Percentiles rank a stretch among this genome's conserved stretches.
phyloP scores from a whole-genome alignment of 2,888 invertebrate genomes.

The Acrobasis consociella region DNA sequence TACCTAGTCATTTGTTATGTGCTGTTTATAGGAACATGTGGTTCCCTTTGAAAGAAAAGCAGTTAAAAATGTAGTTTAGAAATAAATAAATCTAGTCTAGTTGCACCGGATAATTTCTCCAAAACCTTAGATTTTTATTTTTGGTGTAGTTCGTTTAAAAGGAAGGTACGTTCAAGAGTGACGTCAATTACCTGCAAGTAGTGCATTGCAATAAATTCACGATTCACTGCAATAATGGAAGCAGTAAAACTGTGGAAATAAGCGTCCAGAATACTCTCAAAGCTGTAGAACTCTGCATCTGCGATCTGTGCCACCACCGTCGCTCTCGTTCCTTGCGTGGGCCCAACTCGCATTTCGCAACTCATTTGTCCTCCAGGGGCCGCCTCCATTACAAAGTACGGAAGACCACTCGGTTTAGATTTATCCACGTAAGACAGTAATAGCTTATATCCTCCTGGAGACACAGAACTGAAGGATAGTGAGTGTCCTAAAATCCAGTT shows the following conservation, averaged over 20 bases:
- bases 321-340: constrained; percentile 60
- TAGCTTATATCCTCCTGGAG: constrained; percentile 74
- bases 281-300: constrained; percentile 66
- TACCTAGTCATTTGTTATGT: too few relatives aligned
- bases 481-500: constrained; percentile 74
- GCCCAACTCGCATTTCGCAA: constrained; percentile 69
- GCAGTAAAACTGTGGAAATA: constrained; percentile 66
- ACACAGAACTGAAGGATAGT: constrained; percentile 72
- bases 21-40: too few relatives aligned
- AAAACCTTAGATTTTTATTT: too few relatives aligned
- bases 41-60: too few relatives aligned
- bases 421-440: constrained; percentile 67
- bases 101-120: too few relatives aligned
- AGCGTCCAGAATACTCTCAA: constrained; percentile 71
- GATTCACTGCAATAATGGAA: constrained; percentile 72
- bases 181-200: constrained; percentile 60
- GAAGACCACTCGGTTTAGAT: constrained; percentile 53
- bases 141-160: too few relatives aligned
- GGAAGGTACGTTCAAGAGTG: too few relatives aligned
- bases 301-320: constrained; percentile 70
- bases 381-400: constrained; percentile 75
- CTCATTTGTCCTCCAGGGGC: constrained; percentile 77
- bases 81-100: too few relatives aligned
- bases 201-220: constrained; percentile 73
- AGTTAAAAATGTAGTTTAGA: too few relatives aligned